phyloP scores from a whole-genome alignment of 2,888 invertebrate genomes.

The Drosophila merina region DNA sequence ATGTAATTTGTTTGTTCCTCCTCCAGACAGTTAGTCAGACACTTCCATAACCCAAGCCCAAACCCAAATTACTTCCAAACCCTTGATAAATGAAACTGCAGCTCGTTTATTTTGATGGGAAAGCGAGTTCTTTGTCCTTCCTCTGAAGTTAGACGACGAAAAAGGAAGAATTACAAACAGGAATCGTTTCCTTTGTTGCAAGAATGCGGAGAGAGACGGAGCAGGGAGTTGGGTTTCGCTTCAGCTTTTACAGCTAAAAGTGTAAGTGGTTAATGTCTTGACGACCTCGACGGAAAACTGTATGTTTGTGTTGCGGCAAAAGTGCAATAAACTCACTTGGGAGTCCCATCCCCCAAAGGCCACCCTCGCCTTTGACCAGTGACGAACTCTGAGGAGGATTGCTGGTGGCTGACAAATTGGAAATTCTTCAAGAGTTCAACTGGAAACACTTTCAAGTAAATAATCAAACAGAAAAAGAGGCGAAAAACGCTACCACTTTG shows the following conservation, averaged over 20 bases:
- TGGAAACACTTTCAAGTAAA: constrained; percentile 16
- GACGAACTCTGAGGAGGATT: constrained; percentile 21
- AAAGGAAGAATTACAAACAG: constrained; percentile 23
- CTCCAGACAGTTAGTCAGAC: constrained; percentile 61
- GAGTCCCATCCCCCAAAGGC: constrained; percentile 14
- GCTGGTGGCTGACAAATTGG: constrained; percentile 54
- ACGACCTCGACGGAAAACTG: constrained; percentile 14
- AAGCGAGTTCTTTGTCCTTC: constrained; percentile 65
- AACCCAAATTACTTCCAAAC: not conserved
- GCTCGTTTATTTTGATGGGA: constrained; percentile 36
- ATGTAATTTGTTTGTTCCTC: constrained; percentile 16
- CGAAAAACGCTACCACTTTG: constrained; percentile 9
- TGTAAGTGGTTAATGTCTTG: constrained; percentile 61
- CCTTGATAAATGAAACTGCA: constrained; percentile 12
- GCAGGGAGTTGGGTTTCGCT: constrained; percentile 4
- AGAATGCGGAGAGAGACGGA: not conserved
- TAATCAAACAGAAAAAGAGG: too few relatives aligned
- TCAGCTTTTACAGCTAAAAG: constrained; percentile 45
- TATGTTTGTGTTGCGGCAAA: constrained; percentile 68
- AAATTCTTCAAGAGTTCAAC: constrained; percentile 53
- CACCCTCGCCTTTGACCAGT: constrained; percentile 45
- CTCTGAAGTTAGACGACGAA: constrained; percentile 39
- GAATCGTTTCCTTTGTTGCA: constrained; percentile 42
- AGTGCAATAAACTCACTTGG: constrained; percentile 71
- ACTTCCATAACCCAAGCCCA: constrained; percentile 33